phyloP scores from a whole-genome alignment of 2,113 vertebrate genomes.

The Agapornis roseicollis region DNA sequence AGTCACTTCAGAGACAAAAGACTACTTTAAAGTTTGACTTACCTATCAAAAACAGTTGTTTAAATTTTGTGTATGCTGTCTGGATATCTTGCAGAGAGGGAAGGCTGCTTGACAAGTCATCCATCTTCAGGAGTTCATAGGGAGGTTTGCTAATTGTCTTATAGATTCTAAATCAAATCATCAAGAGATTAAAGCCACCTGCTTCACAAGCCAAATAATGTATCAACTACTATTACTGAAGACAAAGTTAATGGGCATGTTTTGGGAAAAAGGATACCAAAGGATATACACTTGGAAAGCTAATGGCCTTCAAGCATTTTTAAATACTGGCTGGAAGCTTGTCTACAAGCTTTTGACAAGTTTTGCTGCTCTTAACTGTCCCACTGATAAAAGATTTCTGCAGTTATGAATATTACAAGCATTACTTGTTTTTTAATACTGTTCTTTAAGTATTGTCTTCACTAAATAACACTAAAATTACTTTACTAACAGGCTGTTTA shows the following conservation, averaged over 20 bases:
- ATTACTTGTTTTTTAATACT: not conserved
- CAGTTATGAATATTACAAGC: not conserved
- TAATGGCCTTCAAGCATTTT: not conserved
- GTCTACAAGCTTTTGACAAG: not conserved
- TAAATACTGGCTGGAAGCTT: not conserved
- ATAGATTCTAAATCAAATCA: slow-evolving; percentile 73
- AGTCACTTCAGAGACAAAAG: not conserved
- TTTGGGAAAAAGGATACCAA: not conserved
- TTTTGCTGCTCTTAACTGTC: not conserved
- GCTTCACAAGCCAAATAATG: not conserved
- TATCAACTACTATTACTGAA: not conserved
- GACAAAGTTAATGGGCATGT: not conserved
- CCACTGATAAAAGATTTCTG: not conserved
- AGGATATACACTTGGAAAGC: not conserved
- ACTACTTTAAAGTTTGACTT: slow-evolving; percentile 40
- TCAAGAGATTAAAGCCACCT: slow-evolving; percentile 35
- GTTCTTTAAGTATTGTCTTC: not conserved
- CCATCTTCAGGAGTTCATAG: slow-evolving; percentile 79
- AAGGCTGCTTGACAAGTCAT: slow-evolving; percentile 84
- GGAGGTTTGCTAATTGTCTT: slow-evolving; percentile 78
- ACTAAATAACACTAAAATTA: not conserved
- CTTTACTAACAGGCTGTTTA: not conserved
- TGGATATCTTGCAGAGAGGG: slow-evolving; percentile 86
- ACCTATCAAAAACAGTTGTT: slow-evolving; percentile 88
- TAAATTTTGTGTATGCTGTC: slow-evolving; percentile 83